Evolutionary conservation across 2,888 invertebrate genomes (phyloP).

Genomic region (Microctonus hyperodae): DNA sequence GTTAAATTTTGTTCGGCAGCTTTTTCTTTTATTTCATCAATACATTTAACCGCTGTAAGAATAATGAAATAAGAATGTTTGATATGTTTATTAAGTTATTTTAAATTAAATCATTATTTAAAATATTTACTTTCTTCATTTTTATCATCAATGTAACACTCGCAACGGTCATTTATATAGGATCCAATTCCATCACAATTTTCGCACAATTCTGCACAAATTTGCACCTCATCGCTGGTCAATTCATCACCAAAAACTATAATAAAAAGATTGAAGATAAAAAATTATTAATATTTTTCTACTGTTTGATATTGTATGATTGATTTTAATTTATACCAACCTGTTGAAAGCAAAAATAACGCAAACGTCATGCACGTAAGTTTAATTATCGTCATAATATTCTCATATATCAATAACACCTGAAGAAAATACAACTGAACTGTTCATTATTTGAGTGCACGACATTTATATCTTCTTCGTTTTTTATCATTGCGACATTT

Average conservation of each 20-base stretch:
- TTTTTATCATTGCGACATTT: background rate
- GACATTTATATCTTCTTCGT: background rate
- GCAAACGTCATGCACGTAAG: background rate
- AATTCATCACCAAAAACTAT: slow-evolving; percentile 35
- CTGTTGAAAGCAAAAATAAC: background rate
- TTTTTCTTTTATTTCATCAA: slow-evolving; percentile 38
- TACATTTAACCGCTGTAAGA: slow-evolving; percentile 38
- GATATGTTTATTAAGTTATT: background rate
- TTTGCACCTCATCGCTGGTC: slow-evolving; percentile 34
- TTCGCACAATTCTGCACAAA: slow-evolving; percentile 44
- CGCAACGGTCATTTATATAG: slow-evolving; percentile 41
- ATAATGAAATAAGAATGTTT: slow-evolving; percentile 7
- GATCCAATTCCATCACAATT: slow-evolving; percentile 40
- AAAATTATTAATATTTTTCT: background rate
- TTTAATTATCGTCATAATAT: background rate
- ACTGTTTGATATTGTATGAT: background rate
- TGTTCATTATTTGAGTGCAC: background rate
- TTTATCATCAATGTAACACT: slow-evolving; percentile 40
- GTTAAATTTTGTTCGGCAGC: slow-evolving; percentile 35
- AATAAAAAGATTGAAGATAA: background rate
- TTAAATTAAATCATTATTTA: background rate
- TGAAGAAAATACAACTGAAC: background rate
- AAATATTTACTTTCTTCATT: slow-evolving; percentile 40
- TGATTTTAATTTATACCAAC: background rate
- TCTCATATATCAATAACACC: background rate